Base-by-base conservation (phyloP, 2,888 invertebrate species). In the Coremacera marginata region DNA sequence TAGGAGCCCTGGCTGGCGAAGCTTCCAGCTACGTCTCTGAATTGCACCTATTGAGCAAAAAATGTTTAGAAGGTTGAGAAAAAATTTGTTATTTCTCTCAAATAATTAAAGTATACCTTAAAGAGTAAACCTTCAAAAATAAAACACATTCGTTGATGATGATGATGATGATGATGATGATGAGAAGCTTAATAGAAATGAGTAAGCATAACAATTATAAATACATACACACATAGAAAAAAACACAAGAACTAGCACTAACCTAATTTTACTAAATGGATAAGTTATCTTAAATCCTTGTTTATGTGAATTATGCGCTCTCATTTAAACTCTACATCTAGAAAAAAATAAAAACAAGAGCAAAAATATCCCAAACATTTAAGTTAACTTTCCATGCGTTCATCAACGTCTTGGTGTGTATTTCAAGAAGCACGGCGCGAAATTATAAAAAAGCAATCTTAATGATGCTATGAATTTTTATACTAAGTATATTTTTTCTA, bases 401-500 rank as follows among this genome's bases (percentile, higher is more conserved):
- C 19, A 55, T 19, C 55, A 55, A 55, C 19, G 55, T 55, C 55
- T 55, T 55, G 55, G 22, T 16, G 44, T 55, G 55, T 19, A 19
- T n/a, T 19, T 44, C n/a, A 55, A 8, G 1, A 55, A 22, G n/a
- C 5, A 55, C 3, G 19, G 9, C 9, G 55, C 19, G 19, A 55
- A 22, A 55, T 55, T 55, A 8, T 8, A 55, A 55, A 9, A 55
- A 19, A 19, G 16, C 63, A 5, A 55, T 55, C 63, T 68, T 68
- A 51, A 68, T 68, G 68, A 51, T 51, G 68, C 68, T 19, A 68
- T 68, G 68, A 68, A 68, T 68, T 68, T 68, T 68, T 68, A 68
- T 68, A 27, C 19, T 51, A 25, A 22, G 37, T 25, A 67, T 44
- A 16, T 27, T 62, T 16, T 25, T 31, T n/a, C 34, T 27, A 14